These are phyloP conservation scores for Nannospalax galili DNA, from an alignment of 2,113 vertebrate genomes.

Conservation along the genomic window DNA sequence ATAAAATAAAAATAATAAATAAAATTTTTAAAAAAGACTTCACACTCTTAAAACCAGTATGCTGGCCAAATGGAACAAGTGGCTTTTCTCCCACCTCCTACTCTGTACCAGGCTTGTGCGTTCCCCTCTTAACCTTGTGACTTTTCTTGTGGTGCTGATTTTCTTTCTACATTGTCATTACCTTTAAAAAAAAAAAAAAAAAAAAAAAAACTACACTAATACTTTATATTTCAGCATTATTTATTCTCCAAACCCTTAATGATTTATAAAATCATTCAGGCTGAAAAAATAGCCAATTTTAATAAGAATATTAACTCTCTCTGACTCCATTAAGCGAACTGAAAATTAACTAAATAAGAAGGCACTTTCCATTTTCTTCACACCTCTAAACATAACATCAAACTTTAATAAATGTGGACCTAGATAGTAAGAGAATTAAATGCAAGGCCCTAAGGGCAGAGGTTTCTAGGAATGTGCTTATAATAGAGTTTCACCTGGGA, in stretches of 20 bases:
- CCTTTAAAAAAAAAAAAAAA: constrained; percentile 3
- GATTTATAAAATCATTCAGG: constrained; percentile 32
- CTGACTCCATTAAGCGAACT: constrained; percentile 40
- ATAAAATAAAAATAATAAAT: too few relatives aligned
- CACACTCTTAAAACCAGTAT: neutral
- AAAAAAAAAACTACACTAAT: neutral
- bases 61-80: neutral
- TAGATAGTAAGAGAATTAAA: constrained; percentile 70
- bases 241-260: constrained; percentile 13
- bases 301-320: constrained; percentile 62
- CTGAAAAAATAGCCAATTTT: constrained; percentile 34
- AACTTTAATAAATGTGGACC: constrained; percentile 72
- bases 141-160: neutral
- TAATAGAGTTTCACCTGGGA: constrained; percentile 79
- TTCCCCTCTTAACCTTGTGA: neutral
- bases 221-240: constrained; percentile 10
- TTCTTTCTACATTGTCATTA: neutral
- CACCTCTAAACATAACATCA: constrained; percentile 72
- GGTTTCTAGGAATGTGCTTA: constrained; percentile 77
- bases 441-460: constrained; percentile 70
- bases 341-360: constrained; percentile 69
- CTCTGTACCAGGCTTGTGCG: neutral
- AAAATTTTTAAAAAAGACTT: too few relatives aligned
- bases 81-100: neutral
- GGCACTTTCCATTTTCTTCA: constrained; percentile 52